A percentile compares a stretch with the other conserved stretches of the same genome.
These are phyloP conservation scores for Vipera latastei DNA, from an alignment of 2,797 vertebrate species.

Conservation along the genomic window DNA sequence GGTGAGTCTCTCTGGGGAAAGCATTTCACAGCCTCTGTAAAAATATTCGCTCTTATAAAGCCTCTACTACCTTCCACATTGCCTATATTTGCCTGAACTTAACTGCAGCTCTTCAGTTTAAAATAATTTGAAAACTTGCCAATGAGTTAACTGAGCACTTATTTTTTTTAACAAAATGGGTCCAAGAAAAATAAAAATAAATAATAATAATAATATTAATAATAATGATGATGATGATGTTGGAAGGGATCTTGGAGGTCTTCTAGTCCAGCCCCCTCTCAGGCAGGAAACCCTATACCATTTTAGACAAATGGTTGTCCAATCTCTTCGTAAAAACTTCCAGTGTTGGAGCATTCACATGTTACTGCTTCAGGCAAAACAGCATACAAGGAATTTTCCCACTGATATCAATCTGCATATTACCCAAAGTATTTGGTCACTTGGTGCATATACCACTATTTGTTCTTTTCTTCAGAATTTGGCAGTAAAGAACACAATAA, in stretches of 20 bases:
- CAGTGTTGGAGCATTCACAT: too few species aligned
- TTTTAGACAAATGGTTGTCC: too few species aligned
- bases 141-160: neutral
- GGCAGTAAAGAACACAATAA: neutral
- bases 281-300: too few species aligned
- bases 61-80: neutral
- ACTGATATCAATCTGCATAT: neutral
- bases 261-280: too few species aligned
- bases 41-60: neutral
- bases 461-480: neutral
- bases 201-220: too few species aligned
- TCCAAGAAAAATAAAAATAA: neutral
- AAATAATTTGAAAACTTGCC: neutral
- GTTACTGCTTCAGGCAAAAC: neutral
- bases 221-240: too few species aligned
- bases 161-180: neutral
- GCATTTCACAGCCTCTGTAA: neutral
- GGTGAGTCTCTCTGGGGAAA: neutral
- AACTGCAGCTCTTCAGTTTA: neutral
- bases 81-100: neutral
- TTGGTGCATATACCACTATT: neutral
- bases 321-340: too few species aligned
- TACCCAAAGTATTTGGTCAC: neutral
- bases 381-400: neutral
- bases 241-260: too few species aligned